Conservation (phyloP, 2,888 invertebrate genomes). For the Parnassius glacialis region DNA sequence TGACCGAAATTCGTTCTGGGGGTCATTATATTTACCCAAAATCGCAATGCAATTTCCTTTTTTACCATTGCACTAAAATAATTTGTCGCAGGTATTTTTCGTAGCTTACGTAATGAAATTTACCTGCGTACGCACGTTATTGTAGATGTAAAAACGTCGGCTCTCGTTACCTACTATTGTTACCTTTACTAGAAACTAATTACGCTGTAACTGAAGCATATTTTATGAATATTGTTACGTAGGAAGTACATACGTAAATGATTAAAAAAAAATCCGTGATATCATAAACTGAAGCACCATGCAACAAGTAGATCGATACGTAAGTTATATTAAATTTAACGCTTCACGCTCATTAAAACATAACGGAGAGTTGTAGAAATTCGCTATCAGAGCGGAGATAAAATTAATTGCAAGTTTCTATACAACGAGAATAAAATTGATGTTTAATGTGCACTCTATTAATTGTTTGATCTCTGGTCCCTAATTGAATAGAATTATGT, state of each 20-base stretch:
- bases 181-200: not conserved
- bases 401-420: slow-evolving; percentile 19
- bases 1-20: too few relatives aligned
- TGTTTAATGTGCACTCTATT: not conserved
- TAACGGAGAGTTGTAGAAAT: slow-evolving; percentile 33
- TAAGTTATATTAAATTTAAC: slow-evolving; percentile 34
- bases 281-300: slow-evolving; percentile 31
- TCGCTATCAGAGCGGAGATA: slow-evolving; percentile 22
- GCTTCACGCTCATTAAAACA: slow-evolving; percentile 38
- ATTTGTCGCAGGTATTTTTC: too few relatives aligned
- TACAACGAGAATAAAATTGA: not conserved
- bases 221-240: slow-evolving; percentile 31
- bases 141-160: not conserved
- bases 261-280: slow-evolving; percentile 30
- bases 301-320: slow-evolving; percentile 34
- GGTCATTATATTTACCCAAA: too few relatives aligned
- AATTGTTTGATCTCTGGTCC: slow-evolving; percentile 5
- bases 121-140: too few relatives aligned
- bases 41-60: too few relatives aligned
- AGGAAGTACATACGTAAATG: slow-evolving; percentile 29
- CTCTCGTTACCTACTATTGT: not conserved
- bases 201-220: slow-evolving; percentile 3
- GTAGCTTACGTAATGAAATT: too few relatives aligned
- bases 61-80: too few relatives aligned
- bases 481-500: slow-evolving; percentile 1